These are phyloP conservation scores for Rhynchomys soricoides DNA, from an alignment of 2,113 vertebrate species.

Conservation along the genomic window DNA sequence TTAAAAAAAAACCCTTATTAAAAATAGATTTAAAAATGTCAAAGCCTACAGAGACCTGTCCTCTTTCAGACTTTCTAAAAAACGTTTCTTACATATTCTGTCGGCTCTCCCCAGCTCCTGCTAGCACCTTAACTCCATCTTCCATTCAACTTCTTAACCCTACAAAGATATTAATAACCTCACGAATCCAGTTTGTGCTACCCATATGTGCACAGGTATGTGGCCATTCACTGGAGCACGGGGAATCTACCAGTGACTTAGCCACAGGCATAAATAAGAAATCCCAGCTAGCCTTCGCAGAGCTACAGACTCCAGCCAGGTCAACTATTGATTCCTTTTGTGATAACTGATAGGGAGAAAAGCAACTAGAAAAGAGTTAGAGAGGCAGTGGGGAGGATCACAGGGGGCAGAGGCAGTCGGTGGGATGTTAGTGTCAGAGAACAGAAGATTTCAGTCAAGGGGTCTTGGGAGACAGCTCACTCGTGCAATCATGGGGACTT, in stretches of 20 bases:
- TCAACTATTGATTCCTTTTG: not conserved
- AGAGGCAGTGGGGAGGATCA: fast-evolving
- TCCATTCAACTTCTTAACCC: not conserved
- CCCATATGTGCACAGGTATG: not conserved
- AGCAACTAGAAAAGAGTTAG: not conserved
- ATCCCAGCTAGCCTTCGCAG: not conserved
- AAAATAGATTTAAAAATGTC: too few relatives aligned
- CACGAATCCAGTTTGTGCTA: not conserved
- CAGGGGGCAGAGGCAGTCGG: not conserved
- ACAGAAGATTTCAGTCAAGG: not conserved
- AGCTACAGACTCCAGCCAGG: not conserved
- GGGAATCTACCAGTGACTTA: not conserved
- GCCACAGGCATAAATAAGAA: not conserved
- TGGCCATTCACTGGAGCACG: not conserved
- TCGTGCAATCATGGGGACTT: too few relatives aligned
- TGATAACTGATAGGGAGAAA: not conserved
- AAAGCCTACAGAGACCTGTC: not conserved
- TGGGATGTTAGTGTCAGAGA: too few relatives aligned
- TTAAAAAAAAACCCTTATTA: too few relatives aligned
- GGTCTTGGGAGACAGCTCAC: not conserved
- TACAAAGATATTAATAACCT: not conserved
- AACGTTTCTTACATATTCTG: not conserved
- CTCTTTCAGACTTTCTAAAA: not conserved
- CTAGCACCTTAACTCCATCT: not conserved
- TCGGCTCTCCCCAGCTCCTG: not conserved